Base-by-base conservation (phyloP, 2,113 vertebrate genomes). In the Chinchilla lanigera region DNA sequence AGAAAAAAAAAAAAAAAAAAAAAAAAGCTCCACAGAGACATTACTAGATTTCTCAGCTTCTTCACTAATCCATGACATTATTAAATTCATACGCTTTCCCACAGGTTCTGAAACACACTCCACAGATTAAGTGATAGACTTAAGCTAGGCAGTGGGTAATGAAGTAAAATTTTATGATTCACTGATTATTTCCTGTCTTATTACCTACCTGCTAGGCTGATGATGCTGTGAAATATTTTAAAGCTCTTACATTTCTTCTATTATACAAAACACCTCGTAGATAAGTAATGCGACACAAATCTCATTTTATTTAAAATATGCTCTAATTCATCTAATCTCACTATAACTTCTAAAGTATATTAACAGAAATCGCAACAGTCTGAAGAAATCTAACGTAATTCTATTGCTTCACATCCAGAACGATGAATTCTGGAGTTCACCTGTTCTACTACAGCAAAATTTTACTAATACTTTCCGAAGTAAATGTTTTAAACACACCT, bases 1-100 rank as follows among this genome's bases (percentile, higher is more conserved):
- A 87, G 71, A 81, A 65, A 73, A 90, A 87, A 69, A 89, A 93
- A 95, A 88, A 93, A n/a, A n/a, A 81, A 65, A 73, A 90, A 87
- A 69, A 89, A 93, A 95, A 88, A 93, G 33, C n/a, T 88, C 85
- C 44, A 82, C 10, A n/a, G 17, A 73, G 47, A 90, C 61, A 90
- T 58, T 80, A 50, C 38, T 86, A 94, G 82, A 86, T 50, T 92
- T 90, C 88, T 78, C 35, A 65, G 14, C 88, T 93, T 95, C 80
- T 96, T 93, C 78, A 73, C 56, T 91, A 92, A 85, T 50, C n/a
- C 58, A 61, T 2, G 50, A 52, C 80, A 85, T 61, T 69, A 88
- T 90, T 83, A 84, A 84, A 96, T 60, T 52, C 85, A 77, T 28
- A 30, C 10, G 26, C 33, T 77, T 90, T 95, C 30, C 81, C n/a